A percentile compares a stretch with the other conserved stretches of the same genome.
These are phyloP conservation scores for Metaphire vulgaris DNA, from an alignment of 1,140 invertebrate genomes.

Conservation along the genomic window DNA sequence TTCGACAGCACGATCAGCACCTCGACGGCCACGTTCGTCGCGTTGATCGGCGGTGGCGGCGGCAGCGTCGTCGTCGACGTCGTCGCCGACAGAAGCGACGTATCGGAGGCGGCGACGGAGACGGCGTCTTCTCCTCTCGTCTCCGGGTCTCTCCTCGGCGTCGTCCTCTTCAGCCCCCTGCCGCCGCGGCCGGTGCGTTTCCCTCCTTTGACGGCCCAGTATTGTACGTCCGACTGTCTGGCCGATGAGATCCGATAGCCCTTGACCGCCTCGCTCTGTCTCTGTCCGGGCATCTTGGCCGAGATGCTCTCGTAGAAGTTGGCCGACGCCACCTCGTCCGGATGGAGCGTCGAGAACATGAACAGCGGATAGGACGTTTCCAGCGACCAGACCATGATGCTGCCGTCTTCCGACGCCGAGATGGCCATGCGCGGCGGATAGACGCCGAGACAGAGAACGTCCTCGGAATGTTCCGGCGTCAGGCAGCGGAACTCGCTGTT, in stretches of 20 bases:
- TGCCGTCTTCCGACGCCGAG: conserved; percentile 20
- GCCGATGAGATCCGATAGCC: neutral
- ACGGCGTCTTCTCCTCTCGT: too few species aligned
- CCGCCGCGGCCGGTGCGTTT: too few species aligned
- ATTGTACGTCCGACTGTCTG: neutral
- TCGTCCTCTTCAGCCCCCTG: neutral
- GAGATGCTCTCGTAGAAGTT: conserved; percentile 10
- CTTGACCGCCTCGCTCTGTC: neutral
- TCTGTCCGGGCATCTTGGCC: neutral
- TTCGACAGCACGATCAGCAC: neutral
- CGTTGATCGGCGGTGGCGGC: neutral
- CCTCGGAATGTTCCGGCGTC: neutral
- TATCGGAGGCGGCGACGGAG: neutral
- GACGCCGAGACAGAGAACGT: conserved; percentile 15
- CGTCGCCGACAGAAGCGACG: too few species aligned
- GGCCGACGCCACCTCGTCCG: neutral
- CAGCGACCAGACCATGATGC: conserved; percentile 17
- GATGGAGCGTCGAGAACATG: neutral
- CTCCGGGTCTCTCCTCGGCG: too few species aligned
- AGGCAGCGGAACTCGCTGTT: neutral
- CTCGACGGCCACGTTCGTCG: neutral
- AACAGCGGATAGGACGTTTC: conserved; percentile 14
- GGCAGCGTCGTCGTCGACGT: too few species aligned
- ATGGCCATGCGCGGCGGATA: neutral
- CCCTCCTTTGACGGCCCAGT: too few species aligned